Evolutionary conservation across 2,888 invertebrate genomes (phyloP).

Genomic region (Galerucella calmariensis): DNA sequence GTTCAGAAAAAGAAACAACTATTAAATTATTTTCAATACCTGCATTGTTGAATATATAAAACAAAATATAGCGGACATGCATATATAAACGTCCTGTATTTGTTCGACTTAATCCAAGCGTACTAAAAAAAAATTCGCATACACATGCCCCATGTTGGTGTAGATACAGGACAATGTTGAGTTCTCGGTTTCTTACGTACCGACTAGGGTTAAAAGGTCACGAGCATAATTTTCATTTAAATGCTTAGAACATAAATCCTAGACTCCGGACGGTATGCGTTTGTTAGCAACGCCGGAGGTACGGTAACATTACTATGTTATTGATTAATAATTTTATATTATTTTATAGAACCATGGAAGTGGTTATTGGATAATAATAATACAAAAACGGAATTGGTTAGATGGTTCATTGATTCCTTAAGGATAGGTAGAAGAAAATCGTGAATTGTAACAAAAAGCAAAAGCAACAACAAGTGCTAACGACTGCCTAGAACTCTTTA

Average conservation of each 20-base stretch:
- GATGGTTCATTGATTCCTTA: too few relatives aligned
- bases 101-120: conserved; percentile 45
- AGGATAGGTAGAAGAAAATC: too few relatives aligned
- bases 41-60: conserved; percentile 30
- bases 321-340: neutral
- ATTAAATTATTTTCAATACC: conserved; percentile 22
- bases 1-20: conserved; percentile 2
- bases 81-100: conserved; percentile 42
- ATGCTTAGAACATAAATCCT: conserved; percentile 44
- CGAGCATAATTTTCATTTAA: conserved; percentile 50
- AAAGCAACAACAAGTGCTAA: too few relatives aligned
- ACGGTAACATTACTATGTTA: neutral
- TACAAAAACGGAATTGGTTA: too few relatives aligned
- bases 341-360: neutral
- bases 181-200: conserved; percentile 47
- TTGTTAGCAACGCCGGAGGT: conserved; percentile 15
- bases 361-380: neutral
- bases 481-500: too few relatives aligned
- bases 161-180: conserved; percentile 44
- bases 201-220: conserved; percentile 44
- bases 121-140: conserved; percentile 43
- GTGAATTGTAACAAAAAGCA: too few relatives aligned
- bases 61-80: conserved; percentile 36
- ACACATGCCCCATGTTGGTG: conserved; percentile 15
- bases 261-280: conserved; percentile 24